phyloP scores from a whole-genome alignment of 2,797 vertebrate genomes.

The Emydoidea blandingii region DNA sequence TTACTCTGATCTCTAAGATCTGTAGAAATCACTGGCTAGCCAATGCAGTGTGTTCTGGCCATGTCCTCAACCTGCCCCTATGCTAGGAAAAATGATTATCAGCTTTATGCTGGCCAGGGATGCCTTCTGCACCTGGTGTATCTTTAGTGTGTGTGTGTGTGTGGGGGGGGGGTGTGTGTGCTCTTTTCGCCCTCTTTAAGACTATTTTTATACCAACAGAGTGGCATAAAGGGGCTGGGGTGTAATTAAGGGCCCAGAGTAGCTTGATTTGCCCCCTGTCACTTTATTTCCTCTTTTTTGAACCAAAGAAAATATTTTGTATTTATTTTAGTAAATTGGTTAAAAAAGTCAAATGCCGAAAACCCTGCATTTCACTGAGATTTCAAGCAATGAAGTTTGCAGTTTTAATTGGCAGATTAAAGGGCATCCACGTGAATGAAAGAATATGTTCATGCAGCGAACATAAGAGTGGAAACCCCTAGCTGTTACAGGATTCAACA shows the following conservation, averaged over 20 bases:
- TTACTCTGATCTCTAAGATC: neutral
- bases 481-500: neutral
- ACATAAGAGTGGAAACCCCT: neutral
- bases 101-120: neutral
- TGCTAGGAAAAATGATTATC: neutral
- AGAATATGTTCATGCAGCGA: neutral
- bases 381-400: neutral
- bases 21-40: neutral
- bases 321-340: neutral
- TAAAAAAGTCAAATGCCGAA: neutral
- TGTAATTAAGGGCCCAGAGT: neutral
- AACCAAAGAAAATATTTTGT: neutral
- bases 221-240: neutral
- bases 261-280: neutral
- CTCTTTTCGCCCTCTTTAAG: neutral
- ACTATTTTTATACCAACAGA: neutral
- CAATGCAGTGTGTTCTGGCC: neutral
- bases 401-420: neutral
- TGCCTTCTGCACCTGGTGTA: neutral
- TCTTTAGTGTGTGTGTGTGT: neutral
- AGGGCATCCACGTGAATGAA: neutral
- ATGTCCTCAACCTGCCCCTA: neutral
- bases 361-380: fast-evolving
- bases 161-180: fast-evolving
- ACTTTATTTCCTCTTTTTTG: fast-evolving